A percentile compares a stretch with the other conserved stretches of the same genome.
These are phyloP conservation scores for Bryconaethiops microstoma DNA, from an alignment of 2,797 vertebrate genomes.

Conservation along the genomic window DNA sequence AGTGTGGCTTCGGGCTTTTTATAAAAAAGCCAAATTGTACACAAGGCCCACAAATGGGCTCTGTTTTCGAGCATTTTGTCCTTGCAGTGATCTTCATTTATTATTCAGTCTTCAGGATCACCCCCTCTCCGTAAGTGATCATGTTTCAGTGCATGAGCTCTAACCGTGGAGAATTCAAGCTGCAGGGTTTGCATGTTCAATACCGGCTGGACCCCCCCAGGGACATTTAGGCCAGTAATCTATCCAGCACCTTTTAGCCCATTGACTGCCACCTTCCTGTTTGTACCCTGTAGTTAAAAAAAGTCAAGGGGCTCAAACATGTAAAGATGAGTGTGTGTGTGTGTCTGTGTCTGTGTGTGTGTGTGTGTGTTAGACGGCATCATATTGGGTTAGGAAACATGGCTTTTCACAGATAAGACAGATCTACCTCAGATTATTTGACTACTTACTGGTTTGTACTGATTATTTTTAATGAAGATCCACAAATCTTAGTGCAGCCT, in stretches of 20 bases:
- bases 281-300: constrained; percentile 1
- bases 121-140: constrained; percentile 50
- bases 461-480: no score
- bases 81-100: constrained; percentile 61
- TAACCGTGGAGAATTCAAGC: constrained; percentile 41
- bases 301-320: not conserved
- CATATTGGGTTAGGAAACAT: not conserved
- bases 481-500: no score
- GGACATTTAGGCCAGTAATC: constrained; percentile 44
- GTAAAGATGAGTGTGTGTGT: not conserved
- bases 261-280: constrained; percentile 20
- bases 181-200: constrained; percentile 33
- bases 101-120: constrained; percentile 59
- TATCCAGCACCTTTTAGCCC: constrained; percentile 35
- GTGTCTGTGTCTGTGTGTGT: not conserved
- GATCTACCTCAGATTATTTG: no score
- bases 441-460: no score
- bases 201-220: constrained; percentile 33
- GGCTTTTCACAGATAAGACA: not conserved
- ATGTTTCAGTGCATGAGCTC: constrained; percentile 56
- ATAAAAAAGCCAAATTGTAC: not conserved
- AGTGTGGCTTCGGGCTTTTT: constrained; percentile 30
- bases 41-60: constrained; percentile 1
- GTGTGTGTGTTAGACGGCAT: no score
- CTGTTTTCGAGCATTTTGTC: constrained; percentile 27